Percentiles rank a stretch among this genome's conserved stretches.
These are phyloP conservation scores for Chionomys nivalis DNA, from an alignment of 2,113 vertebrate genomes.

Conservation along the genomic window DNA sequence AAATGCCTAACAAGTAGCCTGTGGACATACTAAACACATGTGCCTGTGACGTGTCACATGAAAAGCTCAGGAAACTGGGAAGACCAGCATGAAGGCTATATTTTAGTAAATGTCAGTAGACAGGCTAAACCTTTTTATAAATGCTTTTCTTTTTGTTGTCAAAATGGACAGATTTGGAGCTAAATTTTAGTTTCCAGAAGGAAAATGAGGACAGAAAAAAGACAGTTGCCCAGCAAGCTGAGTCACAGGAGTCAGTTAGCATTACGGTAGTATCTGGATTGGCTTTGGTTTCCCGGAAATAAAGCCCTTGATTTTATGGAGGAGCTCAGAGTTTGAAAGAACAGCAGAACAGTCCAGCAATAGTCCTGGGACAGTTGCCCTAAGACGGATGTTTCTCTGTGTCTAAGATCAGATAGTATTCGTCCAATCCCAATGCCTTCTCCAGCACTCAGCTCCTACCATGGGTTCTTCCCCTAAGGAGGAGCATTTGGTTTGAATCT, in stretches of 20 bases:
- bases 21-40: not conserved
- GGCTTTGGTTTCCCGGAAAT: not conserved
- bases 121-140: not conserved
- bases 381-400: not conserved
- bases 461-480: not conserved
- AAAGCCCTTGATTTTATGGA: not conserved
- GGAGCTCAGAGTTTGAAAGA: not conserved
- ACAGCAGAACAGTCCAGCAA: not conserved
- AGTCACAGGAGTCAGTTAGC: not conserved
- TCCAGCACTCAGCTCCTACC: not conserved
- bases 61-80: constrained; percentile 1
- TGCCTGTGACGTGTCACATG: not conserved
- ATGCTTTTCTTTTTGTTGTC: not conserved
- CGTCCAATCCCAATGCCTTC: not conserved
- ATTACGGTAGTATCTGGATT: not conserved
- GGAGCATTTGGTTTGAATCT: not conserved
- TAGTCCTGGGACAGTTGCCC: not conserved
- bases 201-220: not conserved
- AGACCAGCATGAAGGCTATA: not conserved
- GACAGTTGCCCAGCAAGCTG: not conserved
- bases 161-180: not conserved
- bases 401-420: not conserved
- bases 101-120: not conserved
- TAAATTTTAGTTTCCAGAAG: constrained; percentile 46
- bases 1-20: not conserved